Percentiles rank a stretch among this genome's conserved stretches.
phyloP scores from a whole-genome alignment of 2,888 invertebrate genomes.

The Lepidocyrtoides sp. region DNA sequence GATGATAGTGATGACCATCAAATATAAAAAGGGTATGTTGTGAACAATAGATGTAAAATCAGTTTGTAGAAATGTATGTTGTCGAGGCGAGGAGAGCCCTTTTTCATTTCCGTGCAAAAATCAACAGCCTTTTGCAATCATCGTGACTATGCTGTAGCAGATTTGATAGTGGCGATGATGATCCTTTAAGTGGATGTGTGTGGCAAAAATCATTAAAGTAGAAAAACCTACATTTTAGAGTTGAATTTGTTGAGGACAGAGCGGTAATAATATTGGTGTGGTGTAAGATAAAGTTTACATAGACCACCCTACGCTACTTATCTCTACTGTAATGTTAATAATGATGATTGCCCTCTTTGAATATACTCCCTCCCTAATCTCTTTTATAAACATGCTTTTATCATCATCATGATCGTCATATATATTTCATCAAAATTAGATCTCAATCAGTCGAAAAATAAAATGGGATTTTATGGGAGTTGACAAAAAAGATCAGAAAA shows the following conservation, averaged over 20 bases:
- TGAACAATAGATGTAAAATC: slow-evolving; percentile 4
- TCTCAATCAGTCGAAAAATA: slow-evolving; percentile 10
- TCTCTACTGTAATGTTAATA: not conserved
- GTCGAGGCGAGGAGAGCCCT: not conserved
- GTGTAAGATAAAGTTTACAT: not conserved
- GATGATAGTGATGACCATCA: slow-evolving; percentile 44
- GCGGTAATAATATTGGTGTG: not conserved
- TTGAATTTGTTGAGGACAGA: not conserved
- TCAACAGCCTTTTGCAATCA: slow-evolving; percentile 34
- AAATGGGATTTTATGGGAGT: slow-evolving; percentile 44
- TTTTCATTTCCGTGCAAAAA: slow-evolving; percentile 66
- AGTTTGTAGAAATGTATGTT: not conserved
- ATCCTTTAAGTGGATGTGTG: not conserved
- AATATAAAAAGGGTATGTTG: slow-evolving; percentile 12
- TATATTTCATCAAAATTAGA: slow-evolving; percentile 26
- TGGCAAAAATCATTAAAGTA: slow-evolving; percentile 13
- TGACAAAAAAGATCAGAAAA: slow-evolving; percentile 40
- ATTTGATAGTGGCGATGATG: not conserved
- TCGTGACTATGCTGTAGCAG: not conserved
- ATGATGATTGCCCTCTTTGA: not conserved
- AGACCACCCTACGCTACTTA: not conserved
- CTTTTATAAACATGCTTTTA: not conserved
- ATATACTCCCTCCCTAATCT: not conserved
- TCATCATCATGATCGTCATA: not conserved
- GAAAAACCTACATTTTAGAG: not conserved